A percentile compares a stretch with the other conserved stretches of the same genome.
Conservation (phyloP, 2,797 vertebrate species). For the Acanthurus lineatus region DNA sequence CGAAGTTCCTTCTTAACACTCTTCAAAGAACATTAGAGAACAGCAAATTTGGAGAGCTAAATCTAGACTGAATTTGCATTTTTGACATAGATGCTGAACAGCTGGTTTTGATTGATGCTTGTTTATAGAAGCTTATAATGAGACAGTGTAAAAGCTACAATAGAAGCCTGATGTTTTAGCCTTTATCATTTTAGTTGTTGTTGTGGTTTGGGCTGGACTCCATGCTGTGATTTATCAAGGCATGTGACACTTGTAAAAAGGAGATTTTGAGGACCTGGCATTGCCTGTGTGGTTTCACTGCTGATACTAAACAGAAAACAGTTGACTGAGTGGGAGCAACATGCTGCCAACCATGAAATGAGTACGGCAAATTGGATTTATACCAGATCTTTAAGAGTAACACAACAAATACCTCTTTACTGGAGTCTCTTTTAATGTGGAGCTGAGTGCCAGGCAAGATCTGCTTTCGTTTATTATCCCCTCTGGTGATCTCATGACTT, state of each 20-base stretch:
- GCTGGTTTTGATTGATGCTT: constrained; percentile 14
- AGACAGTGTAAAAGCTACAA: background rate
- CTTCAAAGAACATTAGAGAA: too few species aligned
- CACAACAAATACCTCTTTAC: constrained; percentile 38
- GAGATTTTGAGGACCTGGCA: constrained; percentile 33
- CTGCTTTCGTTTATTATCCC: constrained; percentile 39
- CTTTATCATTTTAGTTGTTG: constrained; percentile 24
- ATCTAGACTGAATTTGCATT: background rate
- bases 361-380: constrained; percentile 49
- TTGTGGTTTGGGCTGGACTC: constrained; percentile 18
- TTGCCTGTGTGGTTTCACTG: constrained; percentile 46
- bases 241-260: constrained; percentile 36
- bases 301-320: constrained; percentile 40
- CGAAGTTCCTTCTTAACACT: too few species aligned
- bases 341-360: constrained; percentile 58
- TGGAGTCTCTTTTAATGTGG: constrained; percentile 26
- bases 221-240: constrained; percentile 43
- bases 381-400: constrained; percentile 45
- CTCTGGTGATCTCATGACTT: constrained; percentile 48
- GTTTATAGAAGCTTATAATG: background rate
- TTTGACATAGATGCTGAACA: background rate
- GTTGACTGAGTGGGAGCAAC: constrained; percentile 53
- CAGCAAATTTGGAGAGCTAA: background rate
- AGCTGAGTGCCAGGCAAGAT: constrained; percentile 26
- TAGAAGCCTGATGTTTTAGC: constrained; percentile 15